These are phyloP conservation scores for Lasioglossum baleicum DNA, from an alignment of 1,140 invertebrate genomes.

Conservation along the genomic window DNA sequence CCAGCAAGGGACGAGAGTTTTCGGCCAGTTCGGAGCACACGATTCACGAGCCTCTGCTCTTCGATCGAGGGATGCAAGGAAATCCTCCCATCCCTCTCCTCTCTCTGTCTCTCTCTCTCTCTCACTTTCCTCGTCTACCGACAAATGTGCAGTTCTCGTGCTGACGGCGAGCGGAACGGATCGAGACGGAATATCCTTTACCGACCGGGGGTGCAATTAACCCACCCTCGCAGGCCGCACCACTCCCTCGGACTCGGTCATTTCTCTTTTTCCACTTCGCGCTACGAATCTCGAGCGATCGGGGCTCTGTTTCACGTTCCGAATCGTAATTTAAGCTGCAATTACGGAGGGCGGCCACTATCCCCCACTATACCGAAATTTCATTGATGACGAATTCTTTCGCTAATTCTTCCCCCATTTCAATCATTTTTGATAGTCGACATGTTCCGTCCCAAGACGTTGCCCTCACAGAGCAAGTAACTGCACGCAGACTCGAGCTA, in stretches of 20 bases:
- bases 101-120: too few relatives aligned
- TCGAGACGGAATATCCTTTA: constrained; percentile 39
- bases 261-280: constrained; percentile 10
- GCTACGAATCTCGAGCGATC: constrained; percentile 26
- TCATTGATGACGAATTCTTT: background rate
- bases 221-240: background rate
- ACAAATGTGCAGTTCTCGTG: constrained; percentile 48
- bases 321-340: constrained; percentile 18
- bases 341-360: background rate
- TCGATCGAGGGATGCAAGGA: constrained; percentile 30
- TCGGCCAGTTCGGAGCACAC: constrained; percentile 14
- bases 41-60: constrained; percentile 36
- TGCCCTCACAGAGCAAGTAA: too few relatives aligned
- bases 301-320: constrained; percentile 11
- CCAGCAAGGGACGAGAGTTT: constrained; percentile 17
- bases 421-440: too few relatives aligned
- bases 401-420: too few relatives aligned
- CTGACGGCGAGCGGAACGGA: constrained; percentile 33
- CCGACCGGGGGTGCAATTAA: constrained; percentile 29
- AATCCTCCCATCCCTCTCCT: constrained; percentile 8
- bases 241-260: background rate
- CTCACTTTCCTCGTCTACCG: background rate
- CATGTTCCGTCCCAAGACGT: too few relatives aligned
- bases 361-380: background rate
- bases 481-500: too few relatives aligned